These are phyloP conservation scores for Xiphias gladius DNA, from an alignment of 2,113 vertebrate genomes.

Conservation along the genomic window DNA sequence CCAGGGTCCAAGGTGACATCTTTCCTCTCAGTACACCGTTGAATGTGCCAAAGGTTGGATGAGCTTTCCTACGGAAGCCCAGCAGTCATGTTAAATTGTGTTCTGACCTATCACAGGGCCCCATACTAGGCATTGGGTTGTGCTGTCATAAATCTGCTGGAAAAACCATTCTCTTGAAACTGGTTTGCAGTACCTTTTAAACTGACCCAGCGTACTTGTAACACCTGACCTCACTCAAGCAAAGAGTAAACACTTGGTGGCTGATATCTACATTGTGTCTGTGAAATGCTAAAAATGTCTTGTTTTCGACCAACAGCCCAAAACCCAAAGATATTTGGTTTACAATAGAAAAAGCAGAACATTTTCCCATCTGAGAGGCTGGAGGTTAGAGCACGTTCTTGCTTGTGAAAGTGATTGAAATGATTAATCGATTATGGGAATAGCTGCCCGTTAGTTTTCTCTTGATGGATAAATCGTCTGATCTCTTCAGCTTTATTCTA, in stretches of 20 bases:
- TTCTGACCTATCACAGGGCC: not conserved
- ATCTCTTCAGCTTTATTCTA: not conserved
- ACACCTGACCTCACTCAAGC: not conserved
- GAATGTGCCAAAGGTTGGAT: not conserved
- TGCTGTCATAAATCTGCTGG: not conserved
- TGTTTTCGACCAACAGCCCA: no score
- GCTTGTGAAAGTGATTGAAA: not conserved
- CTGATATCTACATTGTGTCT: no score
- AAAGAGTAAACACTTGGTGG: not conserved
- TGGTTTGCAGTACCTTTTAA: not conserved
- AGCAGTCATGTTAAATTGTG: not conserved
- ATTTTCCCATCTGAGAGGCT: not conserved
- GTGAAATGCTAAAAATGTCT: no score
- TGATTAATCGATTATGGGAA: not conserved
- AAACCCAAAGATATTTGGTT: not conserved
- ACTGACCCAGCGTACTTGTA: not conserved
- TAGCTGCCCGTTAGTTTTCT: no score
- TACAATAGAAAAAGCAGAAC: not conserved
- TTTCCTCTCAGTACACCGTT: not conserved
- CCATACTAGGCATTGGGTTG: not conserved
- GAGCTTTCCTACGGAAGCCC: not conserved
- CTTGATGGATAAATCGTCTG: not conserved
- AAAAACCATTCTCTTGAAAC: not conserved
- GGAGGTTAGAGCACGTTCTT: not conserved
- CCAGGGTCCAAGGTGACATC: not conserved